Conservation (phyloP, 2,888 invertebrate genomes). For the Caenorhabditis sp. region DNA sequence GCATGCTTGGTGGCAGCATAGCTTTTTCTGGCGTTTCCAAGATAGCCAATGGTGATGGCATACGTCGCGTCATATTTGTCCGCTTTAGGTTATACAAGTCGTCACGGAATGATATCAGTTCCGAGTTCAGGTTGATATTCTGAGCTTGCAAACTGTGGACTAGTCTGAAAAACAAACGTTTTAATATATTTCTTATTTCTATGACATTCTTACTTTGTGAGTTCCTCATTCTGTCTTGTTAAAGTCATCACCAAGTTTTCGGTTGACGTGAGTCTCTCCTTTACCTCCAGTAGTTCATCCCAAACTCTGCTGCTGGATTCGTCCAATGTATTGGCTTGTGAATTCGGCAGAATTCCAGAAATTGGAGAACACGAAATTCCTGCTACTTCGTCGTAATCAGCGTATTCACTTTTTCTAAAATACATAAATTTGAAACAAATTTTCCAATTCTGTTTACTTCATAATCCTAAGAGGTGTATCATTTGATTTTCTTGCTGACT, state of each 20-base stretch:
- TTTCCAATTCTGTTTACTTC: conserved; percentile 7
- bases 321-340: conserved; percentile 41
- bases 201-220: conserved; percentile 50
- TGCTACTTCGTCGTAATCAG: conserved; percentile 52
- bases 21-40: conserved; percentile 38
- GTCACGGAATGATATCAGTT: conserved; percentile 48
- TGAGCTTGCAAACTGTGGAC: conserved; percentile 51
- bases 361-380: conserved; percentile 44
- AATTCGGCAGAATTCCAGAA: conserved; percentile 33
- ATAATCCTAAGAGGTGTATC: conserved; percentile 42
- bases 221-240: conserved; percentile 46
- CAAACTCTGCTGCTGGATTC: conserved; percentile 42
- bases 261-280: conserved; percentile 28
- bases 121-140: conserved; percentile 53
- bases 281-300: conserved; percentile 59
- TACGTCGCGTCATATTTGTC: conserved; percentile 38
- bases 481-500: conserved; percentile 16
- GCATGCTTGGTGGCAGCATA: conserved; percentile 24
- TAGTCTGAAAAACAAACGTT: conserved; percentile 51
- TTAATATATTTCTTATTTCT: neutral
- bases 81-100: conserved; percentile 52
- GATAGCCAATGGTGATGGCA: conserved; percentile 56
- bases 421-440: neutral
- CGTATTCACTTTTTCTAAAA: conserved; percentile 37
- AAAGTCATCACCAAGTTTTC: conserved; percentile 31